phyloP scores from a whole-genome alignment of 2,113 vertebrate species.

The Clarias batrachus region DNA sequence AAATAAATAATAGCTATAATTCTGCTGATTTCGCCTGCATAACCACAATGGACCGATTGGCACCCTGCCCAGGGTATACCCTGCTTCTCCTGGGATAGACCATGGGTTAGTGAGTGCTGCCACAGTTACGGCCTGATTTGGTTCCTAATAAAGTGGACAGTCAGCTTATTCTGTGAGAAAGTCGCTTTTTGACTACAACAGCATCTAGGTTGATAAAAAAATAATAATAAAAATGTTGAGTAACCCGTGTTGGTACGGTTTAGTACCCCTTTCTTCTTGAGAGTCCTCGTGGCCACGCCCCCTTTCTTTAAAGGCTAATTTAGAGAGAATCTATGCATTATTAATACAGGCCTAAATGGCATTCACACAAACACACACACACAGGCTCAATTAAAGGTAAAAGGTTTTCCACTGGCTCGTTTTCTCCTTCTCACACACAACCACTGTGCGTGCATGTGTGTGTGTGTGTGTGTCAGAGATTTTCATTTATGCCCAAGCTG shows the following conservation, averaged over 20 bases:
- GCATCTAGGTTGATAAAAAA: neutral
- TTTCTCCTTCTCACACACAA: neutral
- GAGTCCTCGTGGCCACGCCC: neutral
- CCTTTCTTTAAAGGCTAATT: neutral
- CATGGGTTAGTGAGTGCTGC: no score
- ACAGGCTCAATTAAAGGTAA: neutral
- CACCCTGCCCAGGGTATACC: no score
- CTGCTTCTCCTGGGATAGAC: no score
- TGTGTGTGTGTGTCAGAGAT: neutral
- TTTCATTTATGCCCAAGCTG: constrained; percentile 14
- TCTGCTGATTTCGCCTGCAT: no score
- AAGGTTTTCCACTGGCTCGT: neutral
- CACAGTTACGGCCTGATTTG: no score
- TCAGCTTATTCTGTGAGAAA: neutral
- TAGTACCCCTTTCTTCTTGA: neutral
- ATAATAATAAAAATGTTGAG: neutral
- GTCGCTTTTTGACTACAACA: neutral
- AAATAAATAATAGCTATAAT: no score
- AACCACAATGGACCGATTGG: no score
- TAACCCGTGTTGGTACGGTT: neutral
- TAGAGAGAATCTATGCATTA: neutral
- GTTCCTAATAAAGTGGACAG: no score
- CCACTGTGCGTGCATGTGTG: neutral
- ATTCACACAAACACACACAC: neutral
- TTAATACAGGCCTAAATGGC: neutral